phyloP scores from a whole-genome alignment of 2,113 vertebrate genomes.

The Platysternon megacephalum region DNA sequence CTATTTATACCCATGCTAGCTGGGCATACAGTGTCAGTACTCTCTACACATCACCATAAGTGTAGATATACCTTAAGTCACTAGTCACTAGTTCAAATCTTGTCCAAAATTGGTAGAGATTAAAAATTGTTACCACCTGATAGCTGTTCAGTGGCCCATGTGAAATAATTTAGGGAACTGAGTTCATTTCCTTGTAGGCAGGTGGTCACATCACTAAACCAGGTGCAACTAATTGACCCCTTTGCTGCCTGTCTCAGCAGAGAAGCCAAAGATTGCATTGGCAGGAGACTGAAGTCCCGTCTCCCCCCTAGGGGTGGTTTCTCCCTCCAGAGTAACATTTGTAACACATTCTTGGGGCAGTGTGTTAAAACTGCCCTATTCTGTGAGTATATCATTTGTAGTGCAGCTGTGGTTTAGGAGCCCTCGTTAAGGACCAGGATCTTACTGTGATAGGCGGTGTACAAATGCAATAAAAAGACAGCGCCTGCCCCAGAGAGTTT shows the following conservation, averaged over 20 bases:
- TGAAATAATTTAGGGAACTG: rapidly evolving
- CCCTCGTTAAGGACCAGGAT: neutral
- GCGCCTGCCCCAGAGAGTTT: neutral
- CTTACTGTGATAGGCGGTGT: too few species aligned
- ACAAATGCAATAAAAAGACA: neutral
- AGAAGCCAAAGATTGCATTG: rapidly evolving
- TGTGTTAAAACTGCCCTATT: neutral
- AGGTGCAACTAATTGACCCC: too few species aligned
- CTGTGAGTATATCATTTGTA: neutral
- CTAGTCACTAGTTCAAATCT: neutral
- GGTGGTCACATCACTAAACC: rapidly evolving
- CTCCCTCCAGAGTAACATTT: neutral
- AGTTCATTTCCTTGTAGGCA: rapidly evolving
- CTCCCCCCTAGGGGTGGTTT: neutral
- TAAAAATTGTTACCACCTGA: neutral
- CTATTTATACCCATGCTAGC: neutral
- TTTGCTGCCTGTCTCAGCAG: rapidly evolving
- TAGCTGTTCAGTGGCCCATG: rapidly evolving
- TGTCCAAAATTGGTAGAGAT: rapidly evolving
- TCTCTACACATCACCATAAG: neutral
- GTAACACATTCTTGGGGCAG: neutral
- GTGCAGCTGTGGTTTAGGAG: neutral
- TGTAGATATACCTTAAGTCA: neutral
- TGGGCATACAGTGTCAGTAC: neutral
- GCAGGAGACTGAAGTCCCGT: neutral